Percentiles rank a stretch among this genome's conserved stretches.
Conservation (phyloP, 2,888 invertebrate species). For the Endomychus coccineus region DNA sequence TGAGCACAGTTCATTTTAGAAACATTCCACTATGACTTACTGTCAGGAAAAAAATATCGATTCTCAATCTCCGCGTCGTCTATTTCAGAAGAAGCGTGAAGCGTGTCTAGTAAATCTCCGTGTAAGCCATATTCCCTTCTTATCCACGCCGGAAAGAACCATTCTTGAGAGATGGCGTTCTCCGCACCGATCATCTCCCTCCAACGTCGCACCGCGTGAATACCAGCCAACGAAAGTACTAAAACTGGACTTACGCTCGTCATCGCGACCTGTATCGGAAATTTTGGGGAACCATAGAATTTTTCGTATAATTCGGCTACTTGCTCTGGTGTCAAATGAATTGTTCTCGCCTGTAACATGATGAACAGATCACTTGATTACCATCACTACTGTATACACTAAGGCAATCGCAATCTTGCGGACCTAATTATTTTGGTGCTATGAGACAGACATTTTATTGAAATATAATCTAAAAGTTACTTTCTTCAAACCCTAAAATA, state of each 20-base stretch:
- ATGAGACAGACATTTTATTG: no score
- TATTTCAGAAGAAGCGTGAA: conserved; percentile 70
- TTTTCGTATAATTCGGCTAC: conserved; percentile 77
- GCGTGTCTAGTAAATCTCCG: conserved; percentile 59
- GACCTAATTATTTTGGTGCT: no score
- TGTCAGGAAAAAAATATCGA: conserved; percentile 78
- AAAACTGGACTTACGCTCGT: conserved; percentile 71
- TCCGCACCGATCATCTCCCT: conserved; percentile 65
- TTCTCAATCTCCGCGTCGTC: conserved; percentile 69
- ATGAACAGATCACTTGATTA: no score
- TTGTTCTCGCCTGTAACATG: conserved; percentile 57
- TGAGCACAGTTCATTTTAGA: no score
- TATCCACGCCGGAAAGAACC: conserved; percentile 62
- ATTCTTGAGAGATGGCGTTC: conserved; percentile 56
- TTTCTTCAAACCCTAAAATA: no score
- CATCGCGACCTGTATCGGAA: conserved; percentile 70
- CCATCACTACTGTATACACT: no score
- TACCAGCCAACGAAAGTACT: conserved; percentile 61
- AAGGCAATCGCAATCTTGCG: no score
- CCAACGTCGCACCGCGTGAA: conserved; percentile 67
- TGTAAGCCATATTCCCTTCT: conserved; percentile 64
- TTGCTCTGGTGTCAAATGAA: conserved; percentile 75
- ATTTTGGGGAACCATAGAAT: conserved; percentile 64
- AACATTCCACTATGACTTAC: conserved; percentile 55
- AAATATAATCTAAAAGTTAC: no score